A percentile compares a stretch with the other conserved stretches of the same genome.
Conservation (phyloP, 2,113 vertebrate genomes). For the Rhinogobius similis region DNA sequence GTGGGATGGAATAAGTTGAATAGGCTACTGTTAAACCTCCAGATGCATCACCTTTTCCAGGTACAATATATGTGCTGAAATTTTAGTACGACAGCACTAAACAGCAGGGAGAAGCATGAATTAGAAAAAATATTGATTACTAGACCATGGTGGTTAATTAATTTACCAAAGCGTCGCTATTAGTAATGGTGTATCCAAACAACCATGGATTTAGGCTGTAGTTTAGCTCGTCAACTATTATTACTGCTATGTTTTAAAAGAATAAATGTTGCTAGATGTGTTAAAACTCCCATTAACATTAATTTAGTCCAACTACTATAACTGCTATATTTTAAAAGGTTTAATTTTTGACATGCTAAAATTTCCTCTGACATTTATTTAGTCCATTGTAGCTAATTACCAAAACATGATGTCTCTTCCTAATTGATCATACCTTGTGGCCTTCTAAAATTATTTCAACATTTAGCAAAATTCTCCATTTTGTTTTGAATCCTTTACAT, state of each 20-base stretch:
- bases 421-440: neutral
- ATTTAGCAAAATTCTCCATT: too few species aligned
- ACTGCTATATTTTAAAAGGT: neutral
- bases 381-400: neutral
- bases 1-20: too few species aligned
- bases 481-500: neutral
- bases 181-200: neutral
- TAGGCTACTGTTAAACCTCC: too few species aligned
- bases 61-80: neutral
- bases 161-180: neutral
- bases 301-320: too few species aligned
- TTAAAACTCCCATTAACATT: too few species aligned
- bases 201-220: too few species aligned
- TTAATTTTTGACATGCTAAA: neutral
- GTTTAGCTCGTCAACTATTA: too few species aligned
- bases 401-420: neutral
- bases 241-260: too few species aligned
- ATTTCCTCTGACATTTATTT: neutral
- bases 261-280: too few species aligned
- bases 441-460: neutral
- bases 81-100: too few species aligned
- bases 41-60: neutral
- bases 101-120: neutral
- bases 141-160: neutral
- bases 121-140: neutral